These are phyloP conservation scores for Tanypteryx hageni DNA, from an alignment of 2,888 invertebrate species.

Conservation along the genomic window DNA sequence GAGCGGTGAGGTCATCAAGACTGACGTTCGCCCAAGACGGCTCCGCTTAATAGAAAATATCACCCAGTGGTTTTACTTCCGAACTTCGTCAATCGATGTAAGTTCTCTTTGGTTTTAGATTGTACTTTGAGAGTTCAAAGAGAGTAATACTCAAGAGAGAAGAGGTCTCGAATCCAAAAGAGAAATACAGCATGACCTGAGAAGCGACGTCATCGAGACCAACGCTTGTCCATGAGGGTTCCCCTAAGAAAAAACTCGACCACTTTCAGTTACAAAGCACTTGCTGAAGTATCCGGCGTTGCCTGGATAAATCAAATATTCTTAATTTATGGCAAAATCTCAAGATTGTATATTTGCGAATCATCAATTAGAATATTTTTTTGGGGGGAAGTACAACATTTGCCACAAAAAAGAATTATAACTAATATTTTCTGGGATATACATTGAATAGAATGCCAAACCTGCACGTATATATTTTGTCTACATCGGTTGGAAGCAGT, in stretches of 20 bases:
- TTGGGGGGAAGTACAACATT: no score
- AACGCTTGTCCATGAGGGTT: neutral
- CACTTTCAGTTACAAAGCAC: neutral
- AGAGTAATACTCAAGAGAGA: constrained; percentile 69
- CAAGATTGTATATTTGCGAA: no score
- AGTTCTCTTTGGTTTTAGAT: no score
- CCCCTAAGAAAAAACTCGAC: neutral
- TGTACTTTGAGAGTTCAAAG: constrained; percentile 69
- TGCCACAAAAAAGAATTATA: no score
- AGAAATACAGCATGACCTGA: constrained; percentile 70
- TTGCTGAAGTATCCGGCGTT: no score
- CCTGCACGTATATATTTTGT: no score
- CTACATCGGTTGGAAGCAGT: no score
- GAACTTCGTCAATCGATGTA: no score
- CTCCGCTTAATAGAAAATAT: constrained; percentile 1
- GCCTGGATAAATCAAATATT: neutral
- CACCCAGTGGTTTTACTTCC: constrained; percentile 35
- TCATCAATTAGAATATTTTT: neutral
- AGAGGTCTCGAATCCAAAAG: constrained; percentile 71
- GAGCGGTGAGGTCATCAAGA: constrained; percentile 67
- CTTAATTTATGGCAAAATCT: no score
- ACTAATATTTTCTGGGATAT: no score
- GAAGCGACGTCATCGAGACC: constrained; percentile 66
- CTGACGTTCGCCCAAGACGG: constrained; percentile 16
- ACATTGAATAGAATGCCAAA: no score